Evolutionary conservation across 1,140 invertebrate genomes (phyloP), one percentile per base, ranked within the genome.

Genomic region (Dolichoris vasculosae): DNA sequence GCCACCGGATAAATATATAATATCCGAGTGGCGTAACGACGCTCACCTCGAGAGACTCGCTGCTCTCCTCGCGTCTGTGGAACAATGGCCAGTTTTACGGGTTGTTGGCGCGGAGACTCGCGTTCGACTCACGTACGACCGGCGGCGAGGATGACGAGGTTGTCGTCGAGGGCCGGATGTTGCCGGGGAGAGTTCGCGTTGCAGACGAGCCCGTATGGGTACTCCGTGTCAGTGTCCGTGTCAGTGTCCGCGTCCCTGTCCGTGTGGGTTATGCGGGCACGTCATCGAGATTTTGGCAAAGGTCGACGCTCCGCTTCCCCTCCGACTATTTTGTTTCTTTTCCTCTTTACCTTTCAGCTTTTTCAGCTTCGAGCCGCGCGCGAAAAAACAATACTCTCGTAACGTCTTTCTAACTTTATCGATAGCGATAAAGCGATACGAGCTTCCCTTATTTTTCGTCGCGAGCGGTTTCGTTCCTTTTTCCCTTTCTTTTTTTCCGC

Each of bases 281-380:
- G 55, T 83, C 82, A 76, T 76, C 67, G 82, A 76, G 59, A 84
- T 84, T 84, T 84, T 40, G 63, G 32, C 75, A 84, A 69, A 84
- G 73, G 82, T 84, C 82, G 59, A 67, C 43, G 75, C n/a, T n/a
- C n/a, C n/a, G n/a, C n/a, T n/a, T n/a, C n/a, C n/a, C n/a, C n/a
- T n/a, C n/a, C n/a, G n/a, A n/a, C n/a, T 32, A 77, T 59, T 51
- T 78, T n/a, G 40, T 17, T 0, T 43, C 43, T 73, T 38, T 69
- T 69, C 8, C 17, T 69, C n/a, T n/a, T 73, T 73, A 11, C 38
- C 40, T 43, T 73, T 73, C n/a, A 23, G 30, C 26, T 43, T 73
- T 59, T n/a, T n/a, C 0, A 51, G 48, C 48, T 51, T 17, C 40
- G 1, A 20, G 67, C 35, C 35, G 38, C 26, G 3, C n/a, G 43